Conservation (phyloP, 2,888 invertebrate species). For the Rhynchonema sp. region DNA sequence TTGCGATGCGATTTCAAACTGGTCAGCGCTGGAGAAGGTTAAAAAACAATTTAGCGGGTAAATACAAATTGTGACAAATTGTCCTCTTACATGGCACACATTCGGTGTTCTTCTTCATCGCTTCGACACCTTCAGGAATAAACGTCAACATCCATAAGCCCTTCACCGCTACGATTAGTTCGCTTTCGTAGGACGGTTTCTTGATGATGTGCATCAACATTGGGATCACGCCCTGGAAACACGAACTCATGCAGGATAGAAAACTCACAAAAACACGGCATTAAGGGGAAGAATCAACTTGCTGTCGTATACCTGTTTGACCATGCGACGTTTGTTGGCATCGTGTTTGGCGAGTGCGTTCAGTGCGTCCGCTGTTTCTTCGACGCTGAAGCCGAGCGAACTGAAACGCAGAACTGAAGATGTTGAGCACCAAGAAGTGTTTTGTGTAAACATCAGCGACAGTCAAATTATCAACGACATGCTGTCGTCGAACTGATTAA, state of each 20-base stretch:
- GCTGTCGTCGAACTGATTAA: too few species aligned
- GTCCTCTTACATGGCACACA: not conserved
- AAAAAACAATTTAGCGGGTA: not conserved
- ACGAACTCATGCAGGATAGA: too few species aligned
- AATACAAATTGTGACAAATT: not conserved
- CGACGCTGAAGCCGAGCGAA: not conserved
- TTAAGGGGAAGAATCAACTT: too few species aligned
- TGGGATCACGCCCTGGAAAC: not conserved
- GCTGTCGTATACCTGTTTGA: too few species aligned
- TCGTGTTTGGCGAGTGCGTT: slow-evolving; percentile 1
- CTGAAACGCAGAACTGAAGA: too few species aligned
- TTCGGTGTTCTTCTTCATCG: not conserved
- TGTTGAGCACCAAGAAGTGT: too few species aligned
- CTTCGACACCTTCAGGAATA: not conserved
- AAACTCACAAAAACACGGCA: too few species aligned
- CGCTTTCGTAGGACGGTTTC: not conserved
- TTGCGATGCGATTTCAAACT: not conserved
- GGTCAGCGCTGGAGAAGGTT: not conserved
- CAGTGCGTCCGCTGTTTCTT: slow-evolving; percentile 1
- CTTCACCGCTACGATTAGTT: not conserved
- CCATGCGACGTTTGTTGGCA: slow-evolving; percentile 1
- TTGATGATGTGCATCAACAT: not conserved
- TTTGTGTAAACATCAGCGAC: too few species aligned
- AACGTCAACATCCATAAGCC: slow-evolving; percentile 1
- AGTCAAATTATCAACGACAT: too few species aligned